Percentiles rank a stretch among this genome's conserved stretches.
These are phyloP conservation scores for Papilio gigon DNA, from an alignment of 2,888 invertebrate genomes.

Conservation along the genomic window DNA sequence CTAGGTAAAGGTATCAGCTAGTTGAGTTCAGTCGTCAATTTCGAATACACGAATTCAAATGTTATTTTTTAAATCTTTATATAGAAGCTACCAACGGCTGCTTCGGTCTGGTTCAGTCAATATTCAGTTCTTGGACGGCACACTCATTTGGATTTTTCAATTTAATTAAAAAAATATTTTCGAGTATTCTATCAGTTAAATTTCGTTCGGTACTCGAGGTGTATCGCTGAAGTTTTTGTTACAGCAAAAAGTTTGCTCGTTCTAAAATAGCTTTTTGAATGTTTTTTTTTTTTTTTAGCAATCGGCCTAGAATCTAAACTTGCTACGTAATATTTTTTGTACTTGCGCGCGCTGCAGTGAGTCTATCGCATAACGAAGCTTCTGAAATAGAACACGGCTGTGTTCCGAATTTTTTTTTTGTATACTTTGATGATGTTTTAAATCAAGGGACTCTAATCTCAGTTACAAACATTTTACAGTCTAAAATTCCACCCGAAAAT, in stretches of 20 bases:
- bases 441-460: constrained; percentile 5
- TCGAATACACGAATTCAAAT: constrained; percentile 5
- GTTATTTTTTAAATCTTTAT: constrained; percentile 28
- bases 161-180: constrained; percentile 20
- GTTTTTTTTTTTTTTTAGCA: constrained; percentile 28
- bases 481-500: constrained; percentile 30
- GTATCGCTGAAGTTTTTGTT: constrained; percentile 21
- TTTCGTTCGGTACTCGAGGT: constrained; percentile 17
- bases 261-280: constrained; percentile 34
- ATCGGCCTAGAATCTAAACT: constrained; percentile 34
- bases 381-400: constrained; percentile 18
- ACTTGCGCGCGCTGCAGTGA: constrained; percentile 29
- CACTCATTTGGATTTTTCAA: constrained; percentile 7
- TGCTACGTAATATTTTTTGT: constrained; percentile 24
- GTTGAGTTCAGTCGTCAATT: neutral
- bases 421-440: neutral
- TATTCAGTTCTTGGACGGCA: constrained; percentile 16
- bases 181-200: constrained; percentile 14
- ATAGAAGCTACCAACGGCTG: neutral
- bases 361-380: constrained; percentile 30
- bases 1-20: neutral
- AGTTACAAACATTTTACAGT: constrained; percentile 31
- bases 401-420: constrained; percentile 17
- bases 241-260: constrained; percentile 16
- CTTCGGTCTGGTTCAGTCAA: neutral